Evolutionary conservation across 2,113 vertebrate genomes (phyloP).

Genomic region (Coturnix japonica): DNA sequence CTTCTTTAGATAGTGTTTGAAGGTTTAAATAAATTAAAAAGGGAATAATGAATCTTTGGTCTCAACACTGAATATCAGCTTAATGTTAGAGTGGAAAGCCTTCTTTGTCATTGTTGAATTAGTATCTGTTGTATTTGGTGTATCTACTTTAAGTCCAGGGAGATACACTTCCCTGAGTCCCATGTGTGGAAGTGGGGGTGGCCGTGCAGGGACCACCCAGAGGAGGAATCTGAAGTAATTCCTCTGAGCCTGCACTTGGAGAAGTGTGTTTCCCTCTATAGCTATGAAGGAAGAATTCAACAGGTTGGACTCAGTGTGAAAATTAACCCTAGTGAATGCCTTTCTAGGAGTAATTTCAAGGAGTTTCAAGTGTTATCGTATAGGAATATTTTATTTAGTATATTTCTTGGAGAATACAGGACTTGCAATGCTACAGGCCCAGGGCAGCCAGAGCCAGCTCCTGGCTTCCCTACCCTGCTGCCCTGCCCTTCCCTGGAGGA

Average conservation of each 20-base stretch:
- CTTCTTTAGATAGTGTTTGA: not conserved
- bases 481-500: not conserved
- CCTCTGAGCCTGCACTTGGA: not conserved
- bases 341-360: not conserved
- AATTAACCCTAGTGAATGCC: not conserved
- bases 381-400: not conserved
- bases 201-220: accelerated
- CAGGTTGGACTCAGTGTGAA: not conserved
- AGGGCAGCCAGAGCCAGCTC: not conserved
- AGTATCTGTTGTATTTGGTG: not conserved
- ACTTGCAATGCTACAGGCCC: not conserved
- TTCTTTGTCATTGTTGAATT: not conserved
- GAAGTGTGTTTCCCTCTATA: not conserved
- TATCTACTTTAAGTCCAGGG: not conserved
- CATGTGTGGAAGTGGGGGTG: accelerated
- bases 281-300: not conserved
- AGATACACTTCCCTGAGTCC: not conserved
- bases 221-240: not conserved
- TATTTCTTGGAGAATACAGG: not conserved
- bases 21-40: not conserved
- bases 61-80: not conserved
- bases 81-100: not conserved
- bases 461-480: not conserved
- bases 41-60: not conserved
- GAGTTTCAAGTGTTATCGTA: not conserved